Evolutionary conservation across 2,888 invertebrate genomes (phyloP).

Genomic region (Ormyrus labotus): DNA sequence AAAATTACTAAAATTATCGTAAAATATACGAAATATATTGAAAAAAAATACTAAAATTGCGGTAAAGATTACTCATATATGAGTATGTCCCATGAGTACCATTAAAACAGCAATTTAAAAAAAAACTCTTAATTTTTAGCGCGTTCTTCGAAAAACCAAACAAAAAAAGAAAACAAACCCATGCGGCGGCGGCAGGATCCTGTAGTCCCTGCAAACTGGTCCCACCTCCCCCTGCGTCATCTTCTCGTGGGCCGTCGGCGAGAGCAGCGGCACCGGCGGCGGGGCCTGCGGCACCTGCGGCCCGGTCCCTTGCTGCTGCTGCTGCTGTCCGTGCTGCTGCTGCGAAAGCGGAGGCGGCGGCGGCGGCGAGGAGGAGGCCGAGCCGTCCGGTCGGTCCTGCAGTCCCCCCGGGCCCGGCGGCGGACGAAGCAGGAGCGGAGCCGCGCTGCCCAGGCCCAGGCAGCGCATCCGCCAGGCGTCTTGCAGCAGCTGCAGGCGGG

Average conservation of each 20-base stretch:
- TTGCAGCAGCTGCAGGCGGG: slow-evolving; percentile 88
- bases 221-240: neutral
- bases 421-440: slow-evolving; percentile 71
- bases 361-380: slow-evolving; percentile 60
- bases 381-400: slow-evolving; percentile 65
- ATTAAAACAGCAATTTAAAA: no score
- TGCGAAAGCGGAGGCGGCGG: slow-evolving; percentile 61
- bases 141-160: neutral
- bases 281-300: neutral
- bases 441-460: slow-evolving; percentile 79
- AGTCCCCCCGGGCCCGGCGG: slow-evolving; percentile 66
- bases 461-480: slow-evolving; percentile 95
- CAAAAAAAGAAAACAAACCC: slow-evolving; percentile 13
- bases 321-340: no score
- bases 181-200: slow-evolving; percentile 47
- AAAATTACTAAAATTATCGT: no score
- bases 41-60: no score
- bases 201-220: slow-evolving; percentile 48
- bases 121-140: no score
- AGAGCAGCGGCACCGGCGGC: slow-evolving; percentile 18
- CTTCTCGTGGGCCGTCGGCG: slow-evolving; percentile 18
- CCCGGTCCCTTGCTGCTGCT: neutral
- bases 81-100: no score
- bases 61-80: no score
- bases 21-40: no score